Base-by-base conservation (phyloP, 2,888 invertebrate genomes). In the Trisateles emortualis region DNA sequence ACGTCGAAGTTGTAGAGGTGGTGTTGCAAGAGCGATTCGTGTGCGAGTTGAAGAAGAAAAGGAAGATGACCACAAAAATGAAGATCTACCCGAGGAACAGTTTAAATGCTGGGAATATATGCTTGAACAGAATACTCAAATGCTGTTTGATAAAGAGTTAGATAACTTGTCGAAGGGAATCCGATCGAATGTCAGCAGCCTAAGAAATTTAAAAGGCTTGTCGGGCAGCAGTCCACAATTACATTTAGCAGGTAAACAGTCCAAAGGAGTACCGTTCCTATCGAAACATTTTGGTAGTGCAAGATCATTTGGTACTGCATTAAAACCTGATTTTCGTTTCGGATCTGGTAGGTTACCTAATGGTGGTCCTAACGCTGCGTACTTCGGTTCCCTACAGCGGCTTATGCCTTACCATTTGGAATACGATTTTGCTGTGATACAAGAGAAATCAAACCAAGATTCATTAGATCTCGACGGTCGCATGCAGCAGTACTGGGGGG, bases 51-150 rank as follows among this genome's bases (percentile, higher is more conserved):
- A 96, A 71, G 94, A 94, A 83, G 94, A 95, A 56, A 90, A 94
- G 77, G 86, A 95, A 76, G 88, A 90, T 35, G 92, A 94, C 44
- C 76, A 82, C 47, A 81, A 72, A 66, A 80, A 75, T 9, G 91
- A 90, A 22, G 92, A 92, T 38, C 59, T 80, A 0, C 79, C 86
- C 0, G 97, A 97, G 75, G 98, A 98, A 81, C 97, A 97, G 79
- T 97, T 97, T 77, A 96, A 97, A 79, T 98, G 97, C 79, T 98
- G 98, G 98, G 98, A 98, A 73, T 98, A 98, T 74, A 97, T 98
- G 97, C 86, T 98, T 41, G 98, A 98, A 78, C 97, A 97, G 82
- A 98, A 98, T 74, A 97, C 97, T 0, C 97, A 97, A 79, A 92
- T 97, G 79, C 79, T 98, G 1, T 98, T 98, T 74, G 97, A 97